Evolutionary conservation across 2,797 vertebrate genomes (phyloP), one percentile per base, ranked within the genome.

Genomic region (Sebastes taczanowskii): DNA sequence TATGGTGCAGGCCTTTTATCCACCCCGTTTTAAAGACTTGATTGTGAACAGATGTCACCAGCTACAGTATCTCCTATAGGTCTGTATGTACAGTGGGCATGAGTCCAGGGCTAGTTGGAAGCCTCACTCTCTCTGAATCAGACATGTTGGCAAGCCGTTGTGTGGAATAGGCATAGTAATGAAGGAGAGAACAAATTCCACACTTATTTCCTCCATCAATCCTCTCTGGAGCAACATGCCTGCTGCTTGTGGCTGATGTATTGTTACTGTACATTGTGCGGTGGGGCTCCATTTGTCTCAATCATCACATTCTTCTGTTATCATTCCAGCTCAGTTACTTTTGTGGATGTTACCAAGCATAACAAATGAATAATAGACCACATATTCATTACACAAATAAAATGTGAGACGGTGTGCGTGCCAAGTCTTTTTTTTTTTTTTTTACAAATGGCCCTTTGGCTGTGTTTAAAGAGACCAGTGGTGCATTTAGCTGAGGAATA

Each of bases 201-300:
- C 81, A 7, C 78, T 61, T 52, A 18, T 74, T 85, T 83, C 58
- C 87, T 69, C 81, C 82, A 92, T 91, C 87, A 83, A 82, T 91
- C 88, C 69, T 80, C 49, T 67, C 56, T 9, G 87, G 49, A 89
- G 10, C 89, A 71, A 61, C 86, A 69, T 27, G 85, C 82, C 90
- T 73, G 81, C 90, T 82, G 90, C 85, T 80, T 22, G 61, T 9
- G 76, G 35, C 86, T 92, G 93, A 94, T 95, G 84, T 85, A 94
- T 90, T 71, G 89, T 82, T 66, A 70, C 86, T 75, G 80, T 83
- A 82, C 80, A 38, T 78, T 86, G 83, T 83, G 88, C 69, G 25
- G 74, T 18, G 35, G 69, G 20, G 69, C 72, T 81, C 74, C 81
- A 92, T 94, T 94, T 90, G 83, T 94, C 93, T 95, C 92, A 90